A percentile compares a stretch with the other conserved stretches of the same genome.
Conservation (phyloP, 2,113 vertebrate genomes). For the Labrus mixtus region DNA sequence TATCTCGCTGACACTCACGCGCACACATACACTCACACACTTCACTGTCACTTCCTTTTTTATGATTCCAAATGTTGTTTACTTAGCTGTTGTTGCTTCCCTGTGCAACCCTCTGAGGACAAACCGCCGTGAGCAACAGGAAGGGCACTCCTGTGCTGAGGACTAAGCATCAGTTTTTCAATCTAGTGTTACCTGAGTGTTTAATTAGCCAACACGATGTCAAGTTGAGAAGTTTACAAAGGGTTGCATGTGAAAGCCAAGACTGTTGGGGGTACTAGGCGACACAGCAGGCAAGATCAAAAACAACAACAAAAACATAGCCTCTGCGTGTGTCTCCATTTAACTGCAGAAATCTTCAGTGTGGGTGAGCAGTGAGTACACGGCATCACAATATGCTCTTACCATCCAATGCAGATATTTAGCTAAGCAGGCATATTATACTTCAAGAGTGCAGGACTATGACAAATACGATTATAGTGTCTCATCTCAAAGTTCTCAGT, state of each 20-base stretch:
- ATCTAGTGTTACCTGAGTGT: slow-evolving; percentile 36
- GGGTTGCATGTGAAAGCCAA: slow-evolving; percentile 56
- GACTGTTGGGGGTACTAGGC: slow-evolving; percentile 49
- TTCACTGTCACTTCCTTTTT: neutral
- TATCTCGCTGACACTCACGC: slow-evolving; percentile 8
- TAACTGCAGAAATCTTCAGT: slow-evolving; percentile 51
- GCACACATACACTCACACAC: slow-evolving; percentile 4
- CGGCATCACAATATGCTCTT: slow-evolving; percentile 55
- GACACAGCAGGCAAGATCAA: slow-evolving; percentile 55
- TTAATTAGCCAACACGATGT: neutral
- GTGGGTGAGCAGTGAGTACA: slow-evolving; percentile 41
- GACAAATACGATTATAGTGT: slow-evolving; percentile 36
- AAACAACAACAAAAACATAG: slow-evolving; percentile 52
- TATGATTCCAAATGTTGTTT: slow-evolving; percentile 46
- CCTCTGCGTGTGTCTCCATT: slow-evolving; percentile 30
- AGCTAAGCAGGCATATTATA: slow-evolving; percentile 37
- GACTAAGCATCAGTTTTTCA: slow-evolving; percentile 44
- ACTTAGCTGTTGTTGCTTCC: slow-evolving; percentile 49
- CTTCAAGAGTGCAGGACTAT: slow-evolving; percentile 28
- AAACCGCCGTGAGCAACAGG: neutral
- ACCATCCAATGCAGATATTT: slow-evolving; percentile 47
- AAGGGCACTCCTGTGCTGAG: neutral
- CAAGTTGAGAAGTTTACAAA: slow-evolving; percentile 54
- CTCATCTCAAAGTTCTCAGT: slow-evolving; percentile 24
- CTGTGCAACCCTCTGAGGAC: slow-evolving; percentile 34